These are phyloP conservation scores for Microcebus lehilahytsara DNA, from an alignment of 2,113 vertebrate species.

Conservation along the genomic window DNA sequence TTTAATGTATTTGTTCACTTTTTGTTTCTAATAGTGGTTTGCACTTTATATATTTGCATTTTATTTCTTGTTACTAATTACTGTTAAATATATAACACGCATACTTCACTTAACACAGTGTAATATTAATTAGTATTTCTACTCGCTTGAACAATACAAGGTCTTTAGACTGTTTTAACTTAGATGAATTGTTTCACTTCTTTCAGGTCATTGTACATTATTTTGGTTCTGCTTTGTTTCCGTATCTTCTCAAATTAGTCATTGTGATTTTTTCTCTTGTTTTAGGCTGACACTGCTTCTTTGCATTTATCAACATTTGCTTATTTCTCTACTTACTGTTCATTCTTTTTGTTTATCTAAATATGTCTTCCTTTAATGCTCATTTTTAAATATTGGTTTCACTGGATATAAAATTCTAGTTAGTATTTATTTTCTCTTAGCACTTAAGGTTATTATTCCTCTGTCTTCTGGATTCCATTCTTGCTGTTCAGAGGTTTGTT, in stretches of 20 bases:
- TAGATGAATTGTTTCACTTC: not conserved
- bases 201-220: not conserved
- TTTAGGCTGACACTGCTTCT: not conserved
- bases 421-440: not conserved
- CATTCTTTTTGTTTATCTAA: not conserved
- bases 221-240: not conserved
- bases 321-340: not conserved
- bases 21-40: not conserved
- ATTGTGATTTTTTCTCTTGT: not conserved
- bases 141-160: not conserved
- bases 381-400: not conserved
- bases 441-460: not conserved
- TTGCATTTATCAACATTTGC: not conserved
- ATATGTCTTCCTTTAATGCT: not conserved
- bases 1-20: not conserved
- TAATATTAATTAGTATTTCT: not conserved
- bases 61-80: not conserved
- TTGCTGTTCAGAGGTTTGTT: not conserved
- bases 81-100: not conserved
- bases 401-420: not conserved
- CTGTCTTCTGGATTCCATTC: not conserved
- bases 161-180: not conserved
- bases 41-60: not conserved
- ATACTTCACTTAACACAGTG: not conserved
- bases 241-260: not conserved